A percentile compares a stretch with the other conserved stretches of the same genome.
Evolutionary conservation across 2,888 invertebrate species (phyloP).

Genomic region (Smittia aterrima): DNA sequence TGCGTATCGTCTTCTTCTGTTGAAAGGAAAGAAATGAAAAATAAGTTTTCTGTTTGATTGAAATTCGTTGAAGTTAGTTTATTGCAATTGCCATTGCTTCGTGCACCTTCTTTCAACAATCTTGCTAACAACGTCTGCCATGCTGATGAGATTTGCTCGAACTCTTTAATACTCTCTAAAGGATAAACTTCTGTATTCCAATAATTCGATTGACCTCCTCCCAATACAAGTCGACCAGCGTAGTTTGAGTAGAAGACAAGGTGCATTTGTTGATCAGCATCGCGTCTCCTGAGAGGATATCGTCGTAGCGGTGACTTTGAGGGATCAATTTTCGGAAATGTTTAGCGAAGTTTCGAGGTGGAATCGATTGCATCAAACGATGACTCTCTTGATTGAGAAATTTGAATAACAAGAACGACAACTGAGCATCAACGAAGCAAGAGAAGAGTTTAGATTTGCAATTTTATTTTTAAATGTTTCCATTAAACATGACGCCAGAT

Average conservation of each 20-base stretch:
- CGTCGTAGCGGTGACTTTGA: conserved; percentile 10
- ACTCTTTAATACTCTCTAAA: conserved; percentile 83
- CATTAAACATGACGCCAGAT: not conserved
- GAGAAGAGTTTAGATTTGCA: too few species aligned
- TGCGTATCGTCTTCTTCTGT: conserved; percentile 95
- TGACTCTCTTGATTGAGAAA: too few species aligned
- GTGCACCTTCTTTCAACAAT: conserved; percentile 64
- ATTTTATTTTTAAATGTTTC: too few species aligned
- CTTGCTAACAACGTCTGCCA: conserved; percentile 76
- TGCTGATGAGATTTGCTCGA: conserved; percentile 73
- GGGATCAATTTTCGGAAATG: conserved; percentile 36
- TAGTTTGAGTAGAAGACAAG: conserved; percentile 81
- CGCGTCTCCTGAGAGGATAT: conserved; percentile 27
- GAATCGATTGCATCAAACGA: too few species aligned
- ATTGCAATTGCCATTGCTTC: not conserved
- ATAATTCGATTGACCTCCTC: conserved; percentile 54
- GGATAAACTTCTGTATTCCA: conserved; percentile 63
- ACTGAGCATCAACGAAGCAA: too few species aligned
- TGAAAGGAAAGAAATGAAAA: conserved; percentile 51
- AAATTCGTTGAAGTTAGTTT: conserved; percentile 12
- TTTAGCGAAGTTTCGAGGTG: not conserved
- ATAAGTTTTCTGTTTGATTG: not conserved
- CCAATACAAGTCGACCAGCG: conserved; percentile 63
- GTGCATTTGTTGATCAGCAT: conserved; percentile 57
- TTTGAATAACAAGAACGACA: too few species aligned